These are phyloP conservation scores for Harpalus rubripes DNA, from an alignment of 2,888 invertebrate genomes.

Conservation along the genomic window DNA sequence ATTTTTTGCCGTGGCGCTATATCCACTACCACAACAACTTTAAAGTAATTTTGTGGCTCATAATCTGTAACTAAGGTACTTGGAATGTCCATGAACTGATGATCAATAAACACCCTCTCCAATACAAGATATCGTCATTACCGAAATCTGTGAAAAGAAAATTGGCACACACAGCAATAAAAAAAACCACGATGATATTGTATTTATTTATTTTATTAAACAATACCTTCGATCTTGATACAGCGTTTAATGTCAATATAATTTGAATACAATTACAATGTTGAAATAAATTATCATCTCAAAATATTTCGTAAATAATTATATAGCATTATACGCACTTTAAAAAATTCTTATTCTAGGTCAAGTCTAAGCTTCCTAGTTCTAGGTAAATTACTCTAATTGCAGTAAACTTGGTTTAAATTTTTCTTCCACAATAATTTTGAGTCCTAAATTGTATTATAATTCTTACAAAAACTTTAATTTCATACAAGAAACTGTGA, in stretches of 20 bases:
- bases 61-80: too few species aligned
- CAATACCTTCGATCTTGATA: neutral
- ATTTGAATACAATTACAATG: slow-evolving; percentile 22
- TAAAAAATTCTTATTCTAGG: slow-evolving; percentile 4
- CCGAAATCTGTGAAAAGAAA: too few species aligned
- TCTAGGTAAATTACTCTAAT: slow-evolving; percentile 22
- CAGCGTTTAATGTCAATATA: slow-evolving; percentile 22
- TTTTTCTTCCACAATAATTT: slow-evolving; percentile 19
- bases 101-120: too few species aligned
- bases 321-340: neutral
- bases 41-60: too few species aligned
- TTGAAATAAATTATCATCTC: slow-evolving; percentile 5
- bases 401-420: slow-evolving; percentile 3
- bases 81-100: too few species aligned
- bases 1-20: too few species aligned
- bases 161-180: too few species aligned
- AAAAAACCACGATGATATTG: too few species aligned
- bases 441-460: slow-evolving; percentile 27
- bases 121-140: too few species aligned
- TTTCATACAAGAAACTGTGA: neutral
- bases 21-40: too few species aligned
- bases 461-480: slow-evolving; percentile 30
- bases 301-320: slow-evolving; percentile 10
- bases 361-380: slow-evolving; percentile 2
- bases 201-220: too few species aligned